These are phyloP conservation scores for Tetragonula carbonaria DNA, from an alignment of 2,888 invertebrate species.

Conservation along the genomic window DNA sequence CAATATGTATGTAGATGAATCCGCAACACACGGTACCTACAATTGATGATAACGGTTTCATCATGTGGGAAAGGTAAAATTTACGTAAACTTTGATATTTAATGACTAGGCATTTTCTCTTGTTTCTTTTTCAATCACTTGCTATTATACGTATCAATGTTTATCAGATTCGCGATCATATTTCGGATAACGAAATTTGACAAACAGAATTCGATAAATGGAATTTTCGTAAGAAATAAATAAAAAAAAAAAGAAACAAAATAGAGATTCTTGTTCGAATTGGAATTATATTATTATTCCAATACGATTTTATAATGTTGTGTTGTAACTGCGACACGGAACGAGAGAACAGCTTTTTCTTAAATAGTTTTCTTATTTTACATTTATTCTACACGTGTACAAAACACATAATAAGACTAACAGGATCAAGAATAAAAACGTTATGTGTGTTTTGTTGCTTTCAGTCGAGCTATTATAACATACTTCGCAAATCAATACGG, in stretches of 20 bases:
- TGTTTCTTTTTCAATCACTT: not conserved
- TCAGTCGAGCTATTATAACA: slow-evolving; percentile 88
- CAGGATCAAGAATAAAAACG: not conserved
- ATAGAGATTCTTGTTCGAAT: no score
- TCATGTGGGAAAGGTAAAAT: slow-evolving; percentile 88
- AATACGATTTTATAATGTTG: not conserved
- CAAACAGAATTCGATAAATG: not conserved
- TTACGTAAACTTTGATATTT: not conserved
- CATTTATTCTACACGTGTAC: no score
- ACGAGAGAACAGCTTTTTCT: not conserved
- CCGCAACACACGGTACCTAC: slow-evolving; percentile 90
- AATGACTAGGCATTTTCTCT: not conserved
- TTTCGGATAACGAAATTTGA: not conserved
- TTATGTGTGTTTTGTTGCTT: slow-evolving; percentile 66
- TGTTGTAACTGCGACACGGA: not conserved
- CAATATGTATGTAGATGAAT: slow-evolving; percentile 86
- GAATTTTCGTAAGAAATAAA: not conserved
- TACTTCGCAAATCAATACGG: slow-evolving; percentile 89
- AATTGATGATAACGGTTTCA: slow-evolving; percentile 89
- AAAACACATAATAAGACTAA: not conserved
- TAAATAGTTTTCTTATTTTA: not conserved
- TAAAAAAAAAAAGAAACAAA: no score
- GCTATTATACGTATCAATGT: not conserved
- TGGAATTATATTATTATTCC: not conserved
- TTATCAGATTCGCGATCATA: not conserved